Evolutionary conservation across 2,888 invertebrate genomes (phyloP), one percentile per base, ranked within the genome.

Genomic region (Xanthorhoe designata): DNA sequence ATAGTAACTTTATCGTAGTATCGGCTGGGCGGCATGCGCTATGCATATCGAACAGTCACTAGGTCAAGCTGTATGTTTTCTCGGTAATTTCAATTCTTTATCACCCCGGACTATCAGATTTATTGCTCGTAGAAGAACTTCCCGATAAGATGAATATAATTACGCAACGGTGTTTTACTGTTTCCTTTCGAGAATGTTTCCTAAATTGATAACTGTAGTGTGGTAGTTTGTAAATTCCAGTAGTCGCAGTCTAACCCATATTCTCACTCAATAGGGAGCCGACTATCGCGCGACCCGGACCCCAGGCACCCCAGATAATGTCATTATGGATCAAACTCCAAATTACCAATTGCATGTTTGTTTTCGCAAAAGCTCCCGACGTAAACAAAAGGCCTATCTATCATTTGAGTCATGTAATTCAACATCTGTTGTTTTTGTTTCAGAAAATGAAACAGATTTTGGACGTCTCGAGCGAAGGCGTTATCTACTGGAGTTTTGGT

Each of bases 401-500:
- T 47, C 47, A 17, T 47, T 15, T 17, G 6, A 47, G 15, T 17
- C 47, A 47, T 47, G 5, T n/a, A 15, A 45, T 42, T 42, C 9
- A 13, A 49, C n/a, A 17, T 5, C 13, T 42, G 29, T 13, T 59
- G 24, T 56, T 64, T 53, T 67, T 56, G 51, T 69, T 69, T 17
- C 72, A 94, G 94, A 88, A 92, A 13, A 82, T 94, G 72, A 86
- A 92, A 75, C 77, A 80, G 10, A 80, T 92, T 52, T 70, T 94
- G 62, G 92, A 94, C 72, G 86, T 86, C 32, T 90, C 94, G 0
- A 77, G 80, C 15, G 89, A 94, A 61, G 94, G 94, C 13, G 90
- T 94, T 24, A 93, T 95, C 64, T 95, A 94, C 78, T 94, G 95
- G 87, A 94, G 94, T 70, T 94, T 95, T 75, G 95, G 95, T 9